Evolutionary conservation across 2,113 vertebrate genomes (phyloP), one percentile per base, ranked within the genome.

Genomic region (Variabilichromis moorii): DNA sequence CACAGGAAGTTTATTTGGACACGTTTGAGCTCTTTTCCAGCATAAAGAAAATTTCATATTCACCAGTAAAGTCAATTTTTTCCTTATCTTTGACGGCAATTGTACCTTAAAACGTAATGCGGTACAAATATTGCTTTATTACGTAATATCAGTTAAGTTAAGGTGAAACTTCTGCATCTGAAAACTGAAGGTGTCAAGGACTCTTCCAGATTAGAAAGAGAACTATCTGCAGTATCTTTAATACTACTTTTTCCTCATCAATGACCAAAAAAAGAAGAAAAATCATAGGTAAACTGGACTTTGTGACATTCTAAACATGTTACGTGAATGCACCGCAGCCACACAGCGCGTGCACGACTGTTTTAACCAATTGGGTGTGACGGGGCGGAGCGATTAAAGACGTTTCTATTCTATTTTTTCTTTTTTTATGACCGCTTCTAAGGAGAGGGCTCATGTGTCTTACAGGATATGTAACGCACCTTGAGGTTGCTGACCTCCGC

Each of bases 331-430:
- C 26, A 9, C 17, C 3, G 19, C 2, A 2, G 4, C 2, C 9
- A 2, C 3, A 1, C 5, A 55, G 35, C 33, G 14, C 11, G 3
- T 28, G 5, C 5, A 2, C 4, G 1, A 2, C 3, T 13, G 3
- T 13, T n/a, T 7, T n/a, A 73, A 28, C 92, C 93, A 94, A 92
- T 95, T 37, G 10, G 47, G 5, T 24, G 24, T 4, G 2, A 2
- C 1, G 3, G 73, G 93, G 91, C 82, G 86, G 90, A 12, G 2
- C 21, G 1, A 47, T 28, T 7, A 1, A 2, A 68, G 6, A 24
- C 81, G 3, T 9, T 7, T 24, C 3, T 9, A 16, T 13, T 61
- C 31, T 4, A 4, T 19, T 28, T 55, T 40, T 3, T 14, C 6
- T 7, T n/a, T n/a, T 24, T 45, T 45, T 17, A 26, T 17, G 21